Conservation (phyloP, 1,140 invertebrate species). For the Drosophila azteca region DNA sequence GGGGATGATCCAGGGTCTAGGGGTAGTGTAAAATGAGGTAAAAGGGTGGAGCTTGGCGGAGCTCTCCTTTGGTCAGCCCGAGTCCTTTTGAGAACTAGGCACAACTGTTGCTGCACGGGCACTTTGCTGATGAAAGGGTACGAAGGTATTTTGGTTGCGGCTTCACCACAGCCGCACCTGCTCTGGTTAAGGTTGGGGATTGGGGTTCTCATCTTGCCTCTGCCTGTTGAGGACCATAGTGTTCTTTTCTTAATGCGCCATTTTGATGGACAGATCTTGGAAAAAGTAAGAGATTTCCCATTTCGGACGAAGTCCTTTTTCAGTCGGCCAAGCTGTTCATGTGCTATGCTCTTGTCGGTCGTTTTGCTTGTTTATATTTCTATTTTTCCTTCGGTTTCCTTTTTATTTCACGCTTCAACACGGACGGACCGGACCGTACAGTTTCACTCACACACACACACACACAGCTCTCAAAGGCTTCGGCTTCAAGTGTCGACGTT, state of each 20-base stretch:
- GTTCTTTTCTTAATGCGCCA: conserved; percentile 43
- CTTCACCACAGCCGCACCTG: conserved; percentile 48
- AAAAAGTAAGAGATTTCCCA: conserved; percentile 22
- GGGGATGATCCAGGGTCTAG: no score
- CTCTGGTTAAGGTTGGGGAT: conserved; percentile 3
- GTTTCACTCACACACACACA: not conserved
- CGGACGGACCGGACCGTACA: conserved; percentile 16
- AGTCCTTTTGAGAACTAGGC: conserved; percentile 67
- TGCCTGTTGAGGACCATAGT: conserved; percentile 31
- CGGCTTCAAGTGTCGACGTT: conserved; percentile 53
- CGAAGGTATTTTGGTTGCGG: conserved; percentile 58
- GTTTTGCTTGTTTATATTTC: conserved; percentile 20
- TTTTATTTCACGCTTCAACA: conserved; percentile 56
- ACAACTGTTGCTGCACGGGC: conserved; percentile 67
- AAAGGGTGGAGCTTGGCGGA: not conserved
- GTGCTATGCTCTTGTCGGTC: conserved; percentile 25
- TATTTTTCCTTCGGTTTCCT: conserved; percentile 8
- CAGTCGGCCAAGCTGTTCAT: conserved; percentile 8
- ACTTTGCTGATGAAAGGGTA: conserved; percentile 66
- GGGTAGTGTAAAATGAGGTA: not conserved
- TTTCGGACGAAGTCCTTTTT: conserved; percentile 27
- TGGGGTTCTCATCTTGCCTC: not conserved
- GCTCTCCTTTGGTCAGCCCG: conserved; percentile 33
- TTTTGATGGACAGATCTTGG: conserved; percentile 47
- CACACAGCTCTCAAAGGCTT: conserved; percentile 50